These are phyloP conservation scores for Ranitomeya variabilis DNA, from an alignment of 2,113 vertebrate species.

Conservation along the genomic window DNA sequence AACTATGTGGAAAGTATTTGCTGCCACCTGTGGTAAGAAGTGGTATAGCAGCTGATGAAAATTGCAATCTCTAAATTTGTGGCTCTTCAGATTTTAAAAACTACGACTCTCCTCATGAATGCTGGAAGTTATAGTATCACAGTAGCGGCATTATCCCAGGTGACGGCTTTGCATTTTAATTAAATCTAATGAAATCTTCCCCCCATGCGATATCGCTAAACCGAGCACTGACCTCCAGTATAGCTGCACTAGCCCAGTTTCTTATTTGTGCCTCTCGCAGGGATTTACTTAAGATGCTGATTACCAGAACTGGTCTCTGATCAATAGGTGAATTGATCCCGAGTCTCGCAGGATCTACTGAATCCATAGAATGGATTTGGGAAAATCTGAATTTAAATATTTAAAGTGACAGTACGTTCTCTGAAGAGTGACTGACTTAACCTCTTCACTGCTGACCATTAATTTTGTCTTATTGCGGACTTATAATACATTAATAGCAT, in stretches of 20 bases:
- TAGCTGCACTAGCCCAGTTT: not conserved
- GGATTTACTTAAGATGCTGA: not conserved
- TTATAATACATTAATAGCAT: not conserved
- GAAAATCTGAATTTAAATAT: conserved; percentile 16
- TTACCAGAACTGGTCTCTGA: not conserved
- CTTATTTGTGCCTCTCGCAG: not conserved
- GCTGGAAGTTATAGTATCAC: not conserved
- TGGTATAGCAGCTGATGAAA: not conserved
- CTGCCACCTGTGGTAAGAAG: not conserved
- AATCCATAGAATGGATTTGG: conserved; percentile 2
- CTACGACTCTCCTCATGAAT: not conserved
- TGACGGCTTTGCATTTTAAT: not conserved
- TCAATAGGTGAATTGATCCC: not conserved
- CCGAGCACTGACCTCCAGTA: not conserved
- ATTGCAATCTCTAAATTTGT: too few relatives aligned
- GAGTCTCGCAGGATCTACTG: not conserved
- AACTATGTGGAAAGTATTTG: not conserved
- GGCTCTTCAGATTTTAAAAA: too few relatives aligned
- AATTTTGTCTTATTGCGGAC: not conserved
- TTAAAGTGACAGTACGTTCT: conserved; percentile 4
- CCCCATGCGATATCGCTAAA: too few relatives aligned
- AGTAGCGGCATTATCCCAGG: not conserved
- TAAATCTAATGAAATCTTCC: not conserved
- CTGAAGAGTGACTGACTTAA: too few relatives aligned
- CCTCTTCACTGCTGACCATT: not conserved